Evolutionary conservation across 2,888 invertebrate genomes (phyloP), one percentile per base, ranked within the genome.

Genomic region (Rhingia rostrata): DNA sequence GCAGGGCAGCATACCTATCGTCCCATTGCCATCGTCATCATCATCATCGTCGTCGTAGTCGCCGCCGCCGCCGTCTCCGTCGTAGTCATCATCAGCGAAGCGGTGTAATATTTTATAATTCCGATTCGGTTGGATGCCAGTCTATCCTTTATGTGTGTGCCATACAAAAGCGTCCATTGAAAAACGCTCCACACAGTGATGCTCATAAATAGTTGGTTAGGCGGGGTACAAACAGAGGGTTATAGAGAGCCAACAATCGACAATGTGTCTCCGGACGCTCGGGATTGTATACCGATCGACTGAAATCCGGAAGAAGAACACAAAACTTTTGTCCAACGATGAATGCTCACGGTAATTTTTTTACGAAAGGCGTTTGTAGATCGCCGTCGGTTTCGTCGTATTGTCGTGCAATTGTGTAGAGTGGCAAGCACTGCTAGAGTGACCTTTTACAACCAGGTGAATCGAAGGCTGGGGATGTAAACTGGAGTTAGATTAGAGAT

Each of bases 51-150:
- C 9, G n/a, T n/a, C n/a, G n/a, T n/a, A n/a, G n/a, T n/a, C n/a
- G n/a, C 22, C 45, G 32, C 54, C 70, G 41, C 43, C 53, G 45
- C 78, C 78, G 56, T 83, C 45, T 14, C 54, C 70, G 41, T 51
- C 53, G 45, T 83, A 72, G 56, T 83, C 83, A 63, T 73, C 78
- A 78, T 73, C 67, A 58, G 69, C 56, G 51, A 7, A 73, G 58
- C 83, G 51, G 69, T 64, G 73, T 78, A 83, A 83, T 83, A 83
- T 69, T 83, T 83, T 83, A 83, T 74, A 83, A 79, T 73, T 83
- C 64, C 83, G 79, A 67, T 78, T 69, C 67, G 73, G 54, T 83
- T 83, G 63, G 73, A 78, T 83, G 83, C 32, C 43, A 49, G 67
- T 67, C 58, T 60, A 64, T 51, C 49, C 32, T 10, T 6, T 14